Evolutionary conservation across 2,113 vertebrate genomes (phyloP).

Genomic region (Ctenodactylus gundi): DNA sequence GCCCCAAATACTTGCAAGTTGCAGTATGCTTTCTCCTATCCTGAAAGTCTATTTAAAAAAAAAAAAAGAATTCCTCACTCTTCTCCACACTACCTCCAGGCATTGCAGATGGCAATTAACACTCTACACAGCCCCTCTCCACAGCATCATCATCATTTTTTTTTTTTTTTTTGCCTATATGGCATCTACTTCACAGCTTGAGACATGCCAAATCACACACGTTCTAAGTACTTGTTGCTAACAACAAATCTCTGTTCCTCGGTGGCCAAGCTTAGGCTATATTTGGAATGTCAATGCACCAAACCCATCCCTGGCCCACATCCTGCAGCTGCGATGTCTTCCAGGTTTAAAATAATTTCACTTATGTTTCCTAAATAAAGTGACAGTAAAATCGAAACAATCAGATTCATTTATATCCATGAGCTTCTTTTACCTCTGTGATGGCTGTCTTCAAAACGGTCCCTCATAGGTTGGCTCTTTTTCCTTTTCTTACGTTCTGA

Average conservation of each 20-base stretch:
- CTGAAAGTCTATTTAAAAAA: slow-evolving; percentile 78
- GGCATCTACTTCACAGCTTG: slow-evolving; percentile 81
- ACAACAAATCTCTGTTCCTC: slow-evolving; percentile 80
- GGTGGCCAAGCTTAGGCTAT: slow-evolving; percentile 78
- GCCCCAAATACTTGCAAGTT: slow-evolving; percentile 74
- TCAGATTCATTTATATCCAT: background rate
- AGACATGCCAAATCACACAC: slow-evolving; percentile 81
- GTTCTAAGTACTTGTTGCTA: slow-evolving; percentile 83
- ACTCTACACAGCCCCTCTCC: slow-evolving; percentile 78
- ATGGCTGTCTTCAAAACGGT: background rate
- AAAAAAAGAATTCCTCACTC: background rate
- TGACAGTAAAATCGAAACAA: background rate
- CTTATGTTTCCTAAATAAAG: slow-evolving; percentile 2
- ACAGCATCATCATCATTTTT: slow-evolving; percentile 80
- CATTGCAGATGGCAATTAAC: slow-evolving; percentile 83
- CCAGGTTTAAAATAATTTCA: slow-evolving; percentile 42
- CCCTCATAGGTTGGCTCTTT: background rate
- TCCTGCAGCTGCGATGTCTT: slow-evolving; percentile 74
- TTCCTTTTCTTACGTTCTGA: background rate
- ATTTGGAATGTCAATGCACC: slow-evolving; percentile 81
- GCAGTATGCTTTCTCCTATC: slow-evolving; percentile 73
- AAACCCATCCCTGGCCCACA: slow-evolving; percentile 80
- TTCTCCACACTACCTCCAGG: slow-evolving; percentile 26
- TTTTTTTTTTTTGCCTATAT: slow-evolving; percentile 81
- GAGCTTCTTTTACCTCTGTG: background rate